These are phyloP conservation scores for Beroe ovata DNA, from an alignment of 37 sponge, comb jelly and placozoan genomes.

Conservation along the genomic window DNA sequence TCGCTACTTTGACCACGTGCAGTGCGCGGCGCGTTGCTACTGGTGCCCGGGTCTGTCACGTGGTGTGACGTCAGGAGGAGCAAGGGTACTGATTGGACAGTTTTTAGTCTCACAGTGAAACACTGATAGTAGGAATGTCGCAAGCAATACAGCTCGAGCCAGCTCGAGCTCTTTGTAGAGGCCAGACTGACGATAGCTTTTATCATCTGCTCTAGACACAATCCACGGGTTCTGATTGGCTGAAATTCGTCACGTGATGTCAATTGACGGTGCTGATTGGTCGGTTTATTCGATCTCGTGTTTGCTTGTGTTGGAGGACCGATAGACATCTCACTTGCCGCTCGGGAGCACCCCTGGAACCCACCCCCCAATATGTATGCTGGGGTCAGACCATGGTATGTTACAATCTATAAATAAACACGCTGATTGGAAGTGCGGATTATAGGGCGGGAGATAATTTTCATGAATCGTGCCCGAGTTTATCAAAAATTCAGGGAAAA, in stretches of 20 bases:
- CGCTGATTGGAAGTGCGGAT: background rate
- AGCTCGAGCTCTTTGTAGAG: constrained; percentile 25
- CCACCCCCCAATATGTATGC: too few species aligned
- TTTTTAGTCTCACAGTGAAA: constrained; percentile 11
- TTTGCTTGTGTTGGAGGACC: background rate
- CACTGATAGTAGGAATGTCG: constrained; percentile 14
- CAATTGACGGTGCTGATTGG: background rate
- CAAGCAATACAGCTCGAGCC: constrained; percentile 1
- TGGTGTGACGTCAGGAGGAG: background rate
- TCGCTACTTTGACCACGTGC: background rate
- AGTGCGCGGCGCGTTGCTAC: background rate
- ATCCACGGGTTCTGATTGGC: background rate
- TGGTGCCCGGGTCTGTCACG: background rate
- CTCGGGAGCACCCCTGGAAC: background rate
- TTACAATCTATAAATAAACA: too few species aligned
- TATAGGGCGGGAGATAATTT: background rate
- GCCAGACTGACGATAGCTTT: constrained; percentile 20
- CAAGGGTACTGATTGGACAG: background rate
- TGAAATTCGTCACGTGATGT: background rate
- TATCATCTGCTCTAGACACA: constrained; percentile 58
- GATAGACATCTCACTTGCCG: background rate
- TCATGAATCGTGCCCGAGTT: too few species aligned
- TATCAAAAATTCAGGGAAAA: too few species aligned
- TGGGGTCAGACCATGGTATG: too few species aligned
- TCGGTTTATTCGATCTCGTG: background rate